A percentile compares a stretch with the other conserved stretches of the same genome.
Evolutionary conservation across 1,140 invertebrate species (phyloP).

Genomic region (Geopemphigus sp.): DNA sequence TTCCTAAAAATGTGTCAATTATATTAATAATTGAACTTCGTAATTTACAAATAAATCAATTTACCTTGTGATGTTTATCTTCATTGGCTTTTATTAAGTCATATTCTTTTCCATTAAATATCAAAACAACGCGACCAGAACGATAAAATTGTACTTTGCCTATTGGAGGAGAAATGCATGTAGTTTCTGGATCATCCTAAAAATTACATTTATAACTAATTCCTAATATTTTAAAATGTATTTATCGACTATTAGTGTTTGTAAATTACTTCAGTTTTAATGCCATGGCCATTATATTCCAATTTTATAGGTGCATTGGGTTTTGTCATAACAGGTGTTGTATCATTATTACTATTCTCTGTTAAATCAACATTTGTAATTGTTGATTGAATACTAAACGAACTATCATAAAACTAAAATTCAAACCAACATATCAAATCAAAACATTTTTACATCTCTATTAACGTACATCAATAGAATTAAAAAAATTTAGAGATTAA

Average conservation of each 20-base stretch:
- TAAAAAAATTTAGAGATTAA: no score
- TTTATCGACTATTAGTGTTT: neutral
- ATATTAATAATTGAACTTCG: neutral
- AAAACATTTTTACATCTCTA: neutral
- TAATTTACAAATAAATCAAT: neutral
- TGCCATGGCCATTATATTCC: slow-evolving; percentile 24
- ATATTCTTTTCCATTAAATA: slow-evolving; percentile 27
- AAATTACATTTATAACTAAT: neutral
- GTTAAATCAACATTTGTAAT: slow-evolving; percentile 15
- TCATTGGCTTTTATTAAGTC: slow-evolving; percentile 35
- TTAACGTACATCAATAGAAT: neutral
- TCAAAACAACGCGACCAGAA: slow-evolving; percentile 29
- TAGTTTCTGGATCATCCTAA: neutral
- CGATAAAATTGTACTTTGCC: slow-evolving; percentile 39
- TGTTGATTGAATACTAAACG: slow-evolving; percentile 25
- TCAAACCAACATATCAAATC: neutral
- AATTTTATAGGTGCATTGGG: neutral
- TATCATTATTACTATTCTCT: neutral
- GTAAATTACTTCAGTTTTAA: slow-evolving; percentile 25
- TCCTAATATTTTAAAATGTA: neutral
- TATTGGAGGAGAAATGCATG: slow-evolving; percentile 1
- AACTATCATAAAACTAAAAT: slow-evolving; percentile 44
- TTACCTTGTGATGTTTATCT: slow-evolving; percentile 40
- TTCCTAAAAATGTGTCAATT: slow-evolving; percentile 1
- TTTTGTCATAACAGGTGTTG: neutral